Evolutionary conservation across 2,888 invertebrate species (phyloP).

Genomic region (Heliconius cydno): DNA sequence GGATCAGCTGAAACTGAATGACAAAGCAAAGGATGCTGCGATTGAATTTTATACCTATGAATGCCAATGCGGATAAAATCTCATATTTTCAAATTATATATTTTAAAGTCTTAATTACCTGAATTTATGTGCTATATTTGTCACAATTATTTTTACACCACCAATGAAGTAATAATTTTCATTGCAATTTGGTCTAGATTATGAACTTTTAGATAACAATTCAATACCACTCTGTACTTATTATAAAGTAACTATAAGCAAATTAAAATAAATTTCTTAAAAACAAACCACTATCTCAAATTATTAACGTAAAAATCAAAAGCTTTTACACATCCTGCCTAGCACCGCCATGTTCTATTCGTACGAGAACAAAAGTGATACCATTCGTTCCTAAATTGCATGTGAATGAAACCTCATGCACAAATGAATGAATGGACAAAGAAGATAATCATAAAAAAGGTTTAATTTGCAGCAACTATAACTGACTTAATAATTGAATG

Average conservation of each 20-base stretch:
- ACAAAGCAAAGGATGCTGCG: constrained; percentile 47
- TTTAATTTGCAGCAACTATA: not conserved
- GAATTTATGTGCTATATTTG: constrained; percentile 74
- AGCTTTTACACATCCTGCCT: constrained; percentile 79
- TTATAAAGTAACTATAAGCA: constrained; percentile 49
- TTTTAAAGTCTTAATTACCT: constrained; percentile 73
- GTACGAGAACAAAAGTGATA: constrained; percentile 56
- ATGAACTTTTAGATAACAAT: constrained; percentile 49
- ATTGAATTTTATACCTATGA: constrained; percentile 36
- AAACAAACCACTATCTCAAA: constrained; percentile 61
- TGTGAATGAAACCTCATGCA: constrained; percentile 52
- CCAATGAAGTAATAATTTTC: constrained; percentile 79
- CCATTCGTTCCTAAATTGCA: constrained; percentile 45
- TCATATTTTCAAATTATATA: constrained; percentile 26
- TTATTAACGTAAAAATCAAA: constrained; percentile 73
- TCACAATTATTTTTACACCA: constrained; percentile 83
- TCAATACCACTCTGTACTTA: constrained; percentile 43
- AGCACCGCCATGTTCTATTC: constrained; percentile 81
- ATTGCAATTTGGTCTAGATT: constrained; percentile 72
- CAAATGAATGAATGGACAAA: constrained; percentile 42
- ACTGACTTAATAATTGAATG: not conserved
- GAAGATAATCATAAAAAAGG: not conserved
- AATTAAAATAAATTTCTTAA: constrained; percentile 55
- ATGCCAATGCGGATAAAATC: constrained; percentile 21
- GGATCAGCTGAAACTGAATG: constrained; percentile 46